phyloP scores from a whole-genome alignment of 2,888 invertebrate genomes.

The Muscina levida region DNA sequence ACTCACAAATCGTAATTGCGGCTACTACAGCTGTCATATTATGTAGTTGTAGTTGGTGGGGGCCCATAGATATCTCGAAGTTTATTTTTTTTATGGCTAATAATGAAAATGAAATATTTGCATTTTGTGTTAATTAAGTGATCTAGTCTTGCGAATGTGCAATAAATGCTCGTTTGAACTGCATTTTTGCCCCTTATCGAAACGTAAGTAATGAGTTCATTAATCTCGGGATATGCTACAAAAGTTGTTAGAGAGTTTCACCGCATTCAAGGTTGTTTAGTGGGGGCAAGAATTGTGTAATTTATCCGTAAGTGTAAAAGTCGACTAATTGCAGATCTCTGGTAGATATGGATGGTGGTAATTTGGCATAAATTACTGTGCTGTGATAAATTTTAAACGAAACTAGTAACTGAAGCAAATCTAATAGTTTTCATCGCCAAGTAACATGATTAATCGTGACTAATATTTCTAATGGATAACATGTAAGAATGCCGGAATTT shows the following conservation, averaged over 20 bases:
- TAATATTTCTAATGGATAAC: too few species aligned
- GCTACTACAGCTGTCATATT: neutral
- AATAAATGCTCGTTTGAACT: too few species aligned
- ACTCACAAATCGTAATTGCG: conserved; percentile 28
- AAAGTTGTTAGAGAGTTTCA: neutral
- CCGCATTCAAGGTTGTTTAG: conserved; percentile 18
- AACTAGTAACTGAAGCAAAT: neutral
- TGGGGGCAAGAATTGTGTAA: neutral
- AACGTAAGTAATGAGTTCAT: conserved; percentile 44
- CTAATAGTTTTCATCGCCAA: neutral
- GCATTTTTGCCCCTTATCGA: too few species aligned
- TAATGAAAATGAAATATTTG: conserved; percentile 34
- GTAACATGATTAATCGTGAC: neutral
- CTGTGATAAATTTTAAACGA: neutral
- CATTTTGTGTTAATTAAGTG: conserved; percentile 56
- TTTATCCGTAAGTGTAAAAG: neutral
- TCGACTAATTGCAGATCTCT: conserved; percentile 13
- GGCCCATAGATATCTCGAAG: conserved; percentile 38
- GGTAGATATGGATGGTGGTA: neutral
- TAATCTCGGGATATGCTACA: conserved; percentile 17
- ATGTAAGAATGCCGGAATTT: too few species aligned
- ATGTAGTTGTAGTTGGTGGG: neutral
- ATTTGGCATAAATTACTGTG: neutral
- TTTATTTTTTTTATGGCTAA: neutral
- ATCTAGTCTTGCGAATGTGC: too few species aligned